Evolutionary conservation across 2,797 vertebrate genomes (phyloP), one percentile per base, ranked within the genome.

Genomic region (Salarias fasciatus): DNA sequence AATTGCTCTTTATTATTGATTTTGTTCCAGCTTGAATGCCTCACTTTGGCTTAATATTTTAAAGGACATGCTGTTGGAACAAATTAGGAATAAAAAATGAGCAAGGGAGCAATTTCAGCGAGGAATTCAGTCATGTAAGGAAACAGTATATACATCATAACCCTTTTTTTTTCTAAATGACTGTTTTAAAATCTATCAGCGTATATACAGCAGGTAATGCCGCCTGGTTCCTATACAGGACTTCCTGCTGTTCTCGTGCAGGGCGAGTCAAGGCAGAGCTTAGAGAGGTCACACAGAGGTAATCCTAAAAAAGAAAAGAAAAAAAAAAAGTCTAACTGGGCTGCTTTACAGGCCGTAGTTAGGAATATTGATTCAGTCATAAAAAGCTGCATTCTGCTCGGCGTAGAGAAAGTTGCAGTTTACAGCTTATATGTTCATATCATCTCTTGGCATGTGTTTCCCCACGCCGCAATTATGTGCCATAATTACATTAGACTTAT

Each of bases 401-500:
- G 83, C 51, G 29, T 75, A 84, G 71, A 86, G 83, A 89, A 88
- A 82, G 83, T 84, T 85, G 65, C 71, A 84, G 76, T 87, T 86
- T 77, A 83, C 63, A 82, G 77, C 80, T 84, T 86, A 83, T 75
- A 83, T 86, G 85, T 90, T 89, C 86, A 83, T 84, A 86, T 83
- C 82, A 78, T 88, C 88, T 77, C 56, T 75, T 84, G 88, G 84
- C 88, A 91, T 87, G 80, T 90, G 89, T 91, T 88, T 87, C 79
- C 73, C 73, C 82, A 24, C 76, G 82, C 86, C 80, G 64, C 83
- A 80, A 85, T 80, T 90, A 89, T 87, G 87, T 75, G 53, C 84
- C 59, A 82, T 91, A 90, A 94, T 93, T 93, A 88, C 82, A 88
- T 92, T 92, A 91, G 87, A 92, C 90, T 92, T 91, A 89, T 93